Evolutionary conservation across 2,888 invertebrate genomes (phyloP).

Genomic region (Altica lythri): DNA sequence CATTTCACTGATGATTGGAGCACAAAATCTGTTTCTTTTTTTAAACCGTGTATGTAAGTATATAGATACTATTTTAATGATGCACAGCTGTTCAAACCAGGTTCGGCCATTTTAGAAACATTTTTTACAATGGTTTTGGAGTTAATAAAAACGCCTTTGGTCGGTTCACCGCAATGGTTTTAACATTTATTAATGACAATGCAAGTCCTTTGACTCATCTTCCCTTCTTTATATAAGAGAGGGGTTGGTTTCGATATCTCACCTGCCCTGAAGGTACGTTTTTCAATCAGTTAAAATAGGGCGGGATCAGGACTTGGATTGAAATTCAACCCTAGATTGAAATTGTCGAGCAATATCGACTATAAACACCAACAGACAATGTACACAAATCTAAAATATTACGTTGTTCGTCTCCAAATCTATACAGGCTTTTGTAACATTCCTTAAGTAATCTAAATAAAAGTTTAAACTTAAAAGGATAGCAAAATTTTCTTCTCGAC

Average conservation of each 20-base stretch:
- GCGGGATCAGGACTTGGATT: slow-evolving; percentile 23
- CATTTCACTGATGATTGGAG: too few relatives aligned
- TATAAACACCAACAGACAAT: slow-evolving; percentile 35
- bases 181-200: slow-evolving; percentile 45
- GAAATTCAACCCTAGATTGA: slow-evolving; percentile 26
- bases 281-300: slow-evolving; percentile 47
- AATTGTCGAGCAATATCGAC: slow-evolving; percentile 32
- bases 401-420: too few relatives aligned
- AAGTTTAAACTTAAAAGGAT: too few relatives aligned
- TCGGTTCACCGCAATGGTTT: slow-evolving; percentile 47
- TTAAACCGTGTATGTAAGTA: too few relatives aligned
- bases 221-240: slow-evolving; percentile 36
- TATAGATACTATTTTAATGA: too few relatives aligned
- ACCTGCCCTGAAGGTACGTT: slow-evolving; percentile 48
- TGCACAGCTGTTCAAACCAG: too few relatives aligned
- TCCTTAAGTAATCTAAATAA: too few relatives aligned
- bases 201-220: slow-evolving; percentile 48
- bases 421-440: too few relatives aligned
- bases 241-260: slow-evolving; percentile 41
- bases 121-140: slow-evolving; percentile 44
- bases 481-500: too few relatives aligned
- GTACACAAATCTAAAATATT: slow-evolving; percentile 38
- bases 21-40: too few relatives aligned
- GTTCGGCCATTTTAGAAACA: slow-evolving; percentile 41
- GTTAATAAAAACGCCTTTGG: slow-evolving; percentile 42